Evolutionary conservation across 2,113 vertebrate genomes (phyloP).

Genomic region (Semnopithecus entellus): DNA sequence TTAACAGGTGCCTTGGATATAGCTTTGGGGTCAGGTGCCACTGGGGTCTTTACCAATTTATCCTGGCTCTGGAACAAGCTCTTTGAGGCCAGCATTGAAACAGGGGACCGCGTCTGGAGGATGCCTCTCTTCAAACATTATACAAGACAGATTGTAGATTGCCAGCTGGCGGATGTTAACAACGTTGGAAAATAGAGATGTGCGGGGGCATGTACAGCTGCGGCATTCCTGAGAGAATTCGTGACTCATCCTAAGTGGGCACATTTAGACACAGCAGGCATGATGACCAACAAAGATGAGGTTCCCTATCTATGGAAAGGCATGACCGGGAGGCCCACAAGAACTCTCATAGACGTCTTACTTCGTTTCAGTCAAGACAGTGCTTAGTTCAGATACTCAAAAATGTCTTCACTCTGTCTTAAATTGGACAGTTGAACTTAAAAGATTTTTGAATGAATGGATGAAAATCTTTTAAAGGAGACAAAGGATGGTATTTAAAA

Average conservation of each 20-base stretch:
- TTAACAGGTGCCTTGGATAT: slow-evolving; percentile 98
- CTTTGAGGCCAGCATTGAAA: slow-evolving; percentile 91
- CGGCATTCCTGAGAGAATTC: slow-evolving; percentile 95
- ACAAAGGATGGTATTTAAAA: slow-evolving; percentile 37
- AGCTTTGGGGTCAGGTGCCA: slow-evolving; percentile 94
- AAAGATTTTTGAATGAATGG: slow-evolving; percentile 18
- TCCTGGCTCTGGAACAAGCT: slow-evolving; percentile 95
- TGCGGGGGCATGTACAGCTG: slow-evolving; percentile 96
- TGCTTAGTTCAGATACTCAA: slow-evolving; percentile 54
- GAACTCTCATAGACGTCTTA: slow-evolving; percentile 93
- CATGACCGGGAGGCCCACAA: slow-evolving; percentile 95
- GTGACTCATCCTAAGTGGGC: slow-evolving; percentile 94
- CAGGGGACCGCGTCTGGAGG: slow-evolving; percentile 97
- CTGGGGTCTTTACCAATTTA: slow-evolving; percentile 97
- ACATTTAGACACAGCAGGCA: slow-evolving; percentile 96
- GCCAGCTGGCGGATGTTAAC: slow-evolving; percentile 95
- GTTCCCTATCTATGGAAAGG: slow-evolving; percentile 94
- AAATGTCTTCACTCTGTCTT: slow-evolving; percentile 20
- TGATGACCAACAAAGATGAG: slow-evolving; percentile 97
- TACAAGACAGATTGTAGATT: slow-evolving; percentile 92
- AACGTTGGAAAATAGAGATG: slow-evolving; percentile 97
- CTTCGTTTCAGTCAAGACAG: slow-evolving; percentile 84
- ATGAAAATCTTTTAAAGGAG: not conserved
- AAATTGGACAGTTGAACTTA: slow-evolving; percentile 19
- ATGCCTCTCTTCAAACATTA: slow-evolving; percentile 99